Evolutionary conservation across 2,113 vertebrate species (phyloP).

Genomic region (Polypterus senegalus): DNA sequence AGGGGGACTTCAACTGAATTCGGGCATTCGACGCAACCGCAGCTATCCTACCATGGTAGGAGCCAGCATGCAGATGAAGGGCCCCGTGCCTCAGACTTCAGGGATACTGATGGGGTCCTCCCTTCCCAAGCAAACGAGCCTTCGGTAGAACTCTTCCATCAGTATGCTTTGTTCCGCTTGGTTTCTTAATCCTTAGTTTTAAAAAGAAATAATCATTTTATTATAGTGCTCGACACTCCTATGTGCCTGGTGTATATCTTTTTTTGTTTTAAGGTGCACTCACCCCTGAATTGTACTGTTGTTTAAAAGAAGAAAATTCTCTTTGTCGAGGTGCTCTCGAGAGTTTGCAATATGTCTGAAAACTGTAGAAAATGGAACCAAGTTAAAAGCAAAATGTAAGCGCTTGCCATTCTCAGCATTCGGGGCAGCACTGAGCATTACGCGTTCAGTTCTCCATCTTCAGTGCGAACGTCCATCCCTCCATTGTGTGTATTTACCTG

Average conservation of each 20-base stretch:
- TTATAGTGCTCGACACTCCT: constrained; percentile 50
- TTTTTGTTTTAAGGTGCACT: constrained; percentile 41
- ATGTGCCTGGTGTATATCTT: constrained; percentile 44
- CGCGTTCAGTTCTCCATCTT: too few relatives aligned
- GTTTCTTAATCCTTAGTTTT: constrained; percentile 11
- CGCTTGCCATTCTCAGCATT: too few relatives aligned
- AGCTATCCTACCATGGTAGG: constrained; percentile 94
- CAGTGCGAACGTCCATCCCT: too few relatives aligned
- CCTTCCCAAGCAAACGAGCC: constrained; percentile 53
- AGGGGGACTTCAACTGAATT: constrained; percentile 62
- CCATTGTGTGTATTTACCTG: too few relatives aligned
- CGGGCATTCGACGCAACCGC: constrained; percentile 78
- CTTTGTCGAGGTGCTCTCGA: too few relatives aligned
- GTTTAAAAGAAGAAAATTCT: too few relatives aligned
- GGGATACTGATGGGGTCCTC: constrained; percentile 70
- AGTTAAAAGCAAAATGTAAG: too few relatives aligned
- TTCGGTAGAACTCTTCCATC: constrained; percentile 38
- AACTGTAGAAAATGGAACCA: too few relatives aligned
- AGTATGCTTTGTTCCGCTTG: neutral
- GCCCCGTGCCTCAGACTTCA: constrained; percentile 59
- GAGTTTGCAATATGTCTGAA: too few relatives aligned
- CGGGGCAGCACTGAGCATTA: too few relatives aligned
- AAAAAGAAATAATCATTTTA: constrained; percentile 7
- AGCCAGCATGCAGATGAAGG: constrained; percentile 94
- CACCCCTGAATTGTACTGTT: too few relatives aligned